Evolutionary conservation across 1,140 invertebrate species (phyloP), one percentile per base, ranked within the genome.

Genomic region (Zaprionus lachaisei): DNA sequence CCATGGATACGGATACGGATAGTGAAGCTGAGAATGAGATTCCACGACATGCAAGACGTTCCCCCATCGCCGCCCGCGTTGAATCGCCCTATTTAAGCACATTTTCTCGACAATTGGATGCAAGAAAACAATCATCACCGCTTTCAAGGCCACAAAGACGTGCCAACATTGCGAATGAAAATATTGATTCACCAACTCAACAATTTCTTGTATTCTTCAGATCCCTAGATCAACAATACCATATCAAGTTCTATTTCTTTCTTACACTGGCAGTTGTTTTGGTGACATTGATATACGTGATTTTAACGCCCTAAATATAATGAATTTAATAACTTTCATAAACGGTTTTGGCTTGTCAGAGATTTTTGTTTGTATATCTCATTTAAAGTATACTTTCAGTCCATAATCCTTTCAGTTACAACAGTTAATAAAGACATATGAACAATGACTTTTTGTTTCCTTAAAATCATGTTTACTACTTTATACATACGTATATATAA

Each of bases 211-310:
- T 63, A 17, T 56, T 91, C 11, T 2, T 77, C 0, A 47, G 51
- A 20, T 72, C 81, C 2, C 22, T 92, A 49, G 71, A 92, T 28
- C 79, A 67, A 11, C 77, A 78, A 71, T 92, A 91, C 64, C 76
- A 92, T 58, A 44, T 92, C 12, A 92, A 83, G 51, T 76, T 83
- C 37, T 82, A 86, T 22, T 72, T 92, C 6, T 55, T 69, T 20
- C 38, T 92, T 5, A 64, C 75, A 17, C 17, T 84, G 26, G n/a
- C 57, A 2, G 80, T 84, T 12, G 76, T 83, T 58, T 0, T 81
- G 26, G 75, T 65, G 2, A 80, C 87, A 2, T 62, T 90, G 12
- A 56, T 92, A 4, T 92, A 92, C 47, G 91, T 92, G 22, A 38
- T 87, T 0, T 2, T 90, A 17, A 85, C 84, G 1, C 79, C 84